Evolutionary conservation across 1,140 invertebrate genomes (phyloP).

Genomic region (Aporrectodea caliginosa): DNA sequence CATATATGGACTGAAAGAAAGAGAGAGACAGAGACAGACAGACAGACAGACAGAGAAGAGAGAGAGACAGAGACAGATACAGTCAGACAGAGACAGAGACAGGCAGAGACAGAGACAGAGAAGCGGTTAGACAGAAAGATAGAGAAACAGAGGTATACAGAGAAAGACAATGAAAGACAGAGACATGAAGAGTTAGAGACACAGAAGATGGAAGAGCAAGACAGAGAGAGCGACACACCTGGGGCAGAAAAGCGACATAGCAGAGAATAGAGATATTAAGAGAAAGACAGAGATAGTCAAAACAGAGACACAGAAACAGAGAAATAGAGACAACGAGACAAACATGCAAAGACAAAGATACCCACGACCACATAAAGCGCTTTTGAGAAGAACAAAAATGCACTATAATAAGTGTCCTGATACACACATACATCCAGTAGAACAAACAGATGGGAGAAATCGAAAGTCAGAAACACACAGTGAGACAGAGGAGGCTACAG

Average conservation of each 20-base stretch:
- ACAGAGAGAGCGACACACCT: neutral
- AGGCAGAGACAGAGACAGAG: neutral
- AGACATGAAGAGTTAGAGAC: neutral
- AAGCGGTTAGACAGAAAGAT: neutral
- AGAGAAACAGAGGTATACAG: neutral
- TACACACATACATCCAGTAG: no score
- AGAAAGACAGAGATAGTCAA: neutral
- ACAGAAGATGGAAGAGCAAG: neutral
- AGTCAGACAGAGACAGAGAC: neutral
- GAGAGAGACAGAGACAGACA: neutral
- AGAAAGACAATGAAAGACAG: neutral
- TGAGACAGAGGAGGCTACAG: no score
- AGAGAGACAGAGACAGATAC: neutral
- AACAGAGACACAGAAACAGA: no score
- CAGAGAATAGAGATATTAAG: neutral
- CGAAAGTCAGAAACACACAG: no score
- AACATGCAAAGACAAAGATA: no score
- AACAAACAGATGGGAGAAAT: no score
- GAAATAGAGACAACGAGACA: no score
- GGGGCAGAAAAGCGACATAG: neutral
- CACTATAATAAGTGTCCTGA: no score
- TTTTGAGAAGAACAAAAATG: no score
- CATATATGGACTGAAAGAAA: neutral
- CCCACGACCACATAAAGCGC: no score
- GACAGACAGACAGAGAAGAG: neutral